Evolutionary conservation across 2,797 vertebrate species (phyloP).

Genomic region (Sardinella longiceps): DNA sequence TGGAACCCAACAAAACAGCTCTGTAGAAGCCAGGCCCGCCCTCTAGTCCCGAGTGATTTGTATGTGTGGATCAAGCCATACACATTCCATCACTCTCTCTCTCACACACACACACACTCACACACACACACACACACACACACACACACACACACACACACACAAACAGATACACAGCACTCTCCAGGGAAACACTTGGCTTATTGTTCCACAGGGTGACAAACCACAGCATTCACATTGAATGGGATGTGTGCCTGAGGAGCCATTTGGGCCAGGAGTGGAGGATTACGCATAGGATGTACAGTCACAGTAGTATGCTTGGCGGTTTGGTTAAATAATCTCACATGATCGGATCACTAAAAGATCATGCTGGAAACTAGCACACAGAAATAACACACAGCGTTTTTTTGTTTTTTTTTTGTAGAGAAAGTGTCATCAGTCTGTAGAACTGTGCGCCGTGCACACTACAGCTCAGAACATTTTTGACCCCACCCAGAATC

Average conservation of each 20-base stretch:
- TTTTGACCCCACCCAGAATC: not conserved
- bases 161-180: not conserved
- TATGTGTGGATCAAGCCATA: not conserved
- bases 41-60: not conserved
- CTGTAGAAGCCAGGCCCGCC: not conserved
- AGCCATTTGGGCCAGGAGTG: not conserved
- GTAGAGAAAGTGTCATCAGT: not conserved
- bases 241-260: not conserved
- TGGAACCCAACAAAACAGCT: not conserved
- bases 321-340: too few species aligned
- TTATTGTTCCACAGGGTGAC: slow-evolving; percentile 7
- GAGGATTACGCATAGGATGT: too few species aligned
- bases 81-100: slow-evolving; percentile 19
- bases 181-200: slow-evolving; percentile 12
- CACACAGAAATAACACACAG: too few species aligned
- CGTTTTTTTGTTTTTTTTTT: too few species aligned
- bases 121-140: slow-evolving; percentile 10
- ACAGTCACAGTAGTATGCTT: not conserved
- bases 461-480: not conserved
- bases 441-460: not conserved
- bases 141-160: slow-evolving; percentile 18
- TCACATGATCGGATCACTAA: too few species aligned
- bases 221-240: not conserved
- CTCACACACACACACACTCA: too few species aligned
- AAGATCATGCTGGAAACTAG: not conserved